Evolutionary conservation across 2,888 invertebrate species (phyloP), one percentile per base, ranked within the genome.

Genomic region (Podotricha telesiphe): DNA sequence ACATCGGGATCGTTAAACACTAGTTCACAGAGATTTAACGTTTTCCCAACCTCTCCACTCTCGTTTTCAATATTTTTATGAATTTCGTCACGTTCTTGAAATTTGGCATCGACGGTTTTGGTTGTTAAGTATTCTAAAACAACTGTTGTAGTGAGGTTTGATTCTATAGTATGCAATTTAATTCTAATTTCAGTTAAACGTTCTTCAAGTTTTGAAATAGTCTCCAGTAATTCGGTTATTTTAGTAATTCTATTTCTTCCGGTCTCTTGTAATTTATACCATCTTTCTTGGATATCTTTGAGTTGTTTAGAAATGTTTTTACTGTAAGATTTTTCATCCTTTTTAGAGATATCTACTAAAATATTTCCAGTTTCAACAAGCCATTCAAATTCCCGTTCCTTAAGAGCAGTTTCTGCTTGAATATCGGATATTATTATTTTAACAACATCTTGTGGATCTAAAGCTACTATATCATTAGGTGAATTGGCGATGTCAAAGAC

Each of bases 371-470:
- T 96, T 72, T 94, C 94, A 6, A 94, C 82, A 19, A 98, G 87
- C 97, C 97, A 97, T 71, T 96, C 95, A 53, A 95, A 95, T 82
- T 97, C 97, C 5, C 95, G 94, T 82, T 96, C 95, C 79, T 97
- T 96, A 72, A 97, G 82, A 1, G 94, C 93, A 77, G 97, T 95
- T 83, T 97, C 97, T 0, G 96, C 94, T 78, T 96, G 95, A 4
- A 97, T 88, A 78, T 97, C 97, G 6, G 95, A 95, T 77, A 96
- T 96, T 71, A 97, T 86, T 74, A 95, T 94, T 67, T 95, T 94
- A 53, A 96, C 91, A 8, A 96, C 91, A 75, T 96, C 96, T 76
- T 96, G 95, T 0, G 96, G 96, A 78, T 96, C 96, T 56, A 95
- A 93, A 20, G 93, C 88, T 64, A 90, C 85, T 5, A 93, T 80